phyloP scores from a whole-genome alignment of 2,888 invertebrate species.

The Calliscelio sp. region DNA sequence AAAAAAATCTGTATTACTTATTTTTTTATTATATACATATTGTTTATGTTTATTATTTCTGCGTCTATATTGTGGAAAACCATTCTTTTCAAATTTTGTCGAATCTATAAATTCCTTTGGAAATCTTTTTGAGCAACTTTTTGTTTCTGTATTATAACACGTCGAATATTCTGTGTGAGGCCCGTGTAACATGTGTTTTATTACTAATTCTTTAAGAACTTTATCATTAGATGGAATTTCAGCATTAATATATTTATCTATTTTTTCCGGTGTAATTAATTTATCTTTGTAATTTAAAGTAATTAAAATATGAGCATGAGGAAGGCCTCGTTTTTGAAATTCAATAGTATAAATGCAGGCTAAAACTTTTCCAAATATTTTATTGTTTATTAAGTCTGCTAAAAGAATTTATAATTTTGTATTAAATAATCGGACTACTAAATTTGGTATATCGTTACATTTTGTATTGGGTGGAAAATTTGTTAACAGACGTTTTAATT shows the following conservation, averaged over 20 bases:
- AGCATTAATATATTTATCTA: background rate
- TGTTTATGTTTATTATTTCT: background rate
- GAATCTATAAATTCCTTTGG: background rate
- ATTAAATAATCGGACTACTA: no score
- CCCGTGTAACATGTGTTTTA: slow-evolving; percentile 12
- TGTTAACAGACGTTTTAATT: no score
- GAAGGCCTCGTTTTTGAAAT: no score
- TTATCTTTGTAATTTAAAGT: background rate
- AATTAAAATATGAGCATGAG: background rate
- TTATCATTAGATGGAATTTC: background rate
- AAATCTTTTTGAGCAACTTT: slow-evolving; percentile 12
- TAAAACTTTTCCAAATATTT: no score
- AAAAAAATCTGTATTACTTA: background rate
- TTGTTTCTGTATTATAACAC: background rate
- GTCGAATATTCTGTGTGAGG: background rate
- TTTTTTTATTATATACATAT: slow-evolving; percentile 9
- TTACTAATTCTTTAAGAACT: slow-evolving; percentile 6
- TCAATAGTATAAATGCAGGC: no score
- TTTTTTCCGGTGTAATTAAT: slow-evolving; percentile 4
- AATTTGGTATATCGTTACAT: no score
- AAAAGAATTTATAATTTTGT: no score
- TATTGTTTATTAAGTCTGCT: no score
- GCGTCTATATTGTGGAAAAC: background rate
- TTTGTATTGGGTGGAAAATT: no score
- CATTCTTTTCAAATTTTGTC: slow-evolving; percentile 9